Conservation (phyloP, 1,140 invertebrate species). For the Neodiprion lecontei region DNA sequence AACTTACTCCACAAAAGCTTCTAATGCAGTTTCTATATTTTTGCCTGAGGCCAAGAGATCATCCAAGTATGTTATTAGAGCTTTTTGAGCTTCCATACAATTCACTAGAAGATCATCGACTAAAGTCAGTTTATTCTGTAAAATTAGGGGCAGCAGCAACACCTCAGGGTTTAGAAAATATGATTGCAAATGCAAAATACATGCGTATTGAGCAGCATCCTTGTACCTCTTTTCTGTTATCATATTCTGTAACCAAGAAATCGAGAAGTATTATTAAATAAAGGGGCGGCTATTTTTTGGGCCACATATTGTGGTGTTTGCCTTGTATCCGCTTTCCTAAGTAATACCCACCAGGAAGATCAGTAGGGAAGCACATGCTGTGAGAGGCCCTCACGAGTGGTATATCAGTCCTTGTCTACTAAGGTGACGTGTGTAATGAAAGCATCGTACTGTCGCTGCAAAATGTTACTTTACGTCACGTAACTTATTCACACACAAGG, state of each 20-base stretch:
- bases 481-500: too few relatives aligned
- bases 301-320: too few relatives aligned
- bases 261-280: background rate
- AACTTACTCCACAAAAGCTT: slow-evolving; percentile 55
- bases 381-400: too few relatives aligned
- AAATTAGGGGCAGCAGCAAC: slow-evolving; percentile 73
- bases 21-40: slow-evolving; percentile 51
- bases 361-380: too few relatives aligned
- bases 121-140: slow-evolving; percentile 75
- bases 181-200: slow-evolving; percentile 68
- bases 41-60: slow-evolving; percentile 59
- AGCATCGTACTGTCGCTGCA: too few relatives aligned
- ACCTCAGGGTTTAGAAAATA: slow-evolving; percentile 68
- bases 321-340: too few relatives aligned
- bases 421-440: too few relatives aligned
- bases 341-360: too few relatives aligned
- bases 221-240: slow-evolving; percentile 66
- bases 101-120: slow-evolving; percentile 72
- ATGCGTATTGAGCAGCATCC: slow-evolving; percentile 72
- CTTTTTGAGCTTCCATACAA: slow-evolving; percentile 65
- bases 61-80: slow-evolving; percentile 70
- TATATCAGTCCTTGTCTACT: too few relatives aligned
- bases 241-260: slow-evolving; percentile 51
- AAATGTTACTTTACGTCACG: too few relatives aligned
- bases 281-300: too few relatives aligned